Evolutionary conservation across 2,113 vertebrate genomes (phyloP).

Genomic region (Phrynosoma platyrhinos): DNA sequence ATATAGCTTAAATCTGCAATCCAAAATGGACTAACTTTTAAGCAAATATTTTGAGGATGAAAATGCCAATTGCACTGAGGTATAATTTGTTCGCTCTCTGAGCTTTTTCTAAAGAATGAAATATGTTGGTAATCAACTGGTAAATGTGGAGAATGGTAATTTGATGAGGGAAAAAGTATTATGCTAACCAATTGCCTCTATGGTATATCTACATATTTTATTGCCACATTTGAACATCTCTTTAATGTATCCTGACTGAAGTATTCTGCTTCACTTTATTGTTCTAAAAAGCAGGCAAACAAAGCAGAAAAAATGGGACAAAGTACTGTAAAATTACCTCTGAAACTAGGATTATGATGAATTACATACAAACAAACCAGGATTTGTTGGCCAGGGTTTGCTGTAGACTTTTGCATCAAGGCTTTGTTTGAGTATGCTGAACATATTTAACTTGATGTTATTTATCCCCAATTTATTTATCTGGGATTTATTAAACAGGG

Average conservation of each 20-base stretch:
- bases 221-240: not conserved
- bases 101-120: not conserved
- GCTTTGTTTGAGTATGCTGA: not conserved
- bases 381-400: not conserved
- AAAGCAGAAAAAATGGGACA: not conserved
- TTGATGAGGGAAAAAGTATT: not conserved
- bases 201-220: not conserved
- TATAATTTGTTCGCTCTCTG: not conserved
- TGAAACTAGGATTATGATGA: not conserved
- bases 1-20: not conserved
- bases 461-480: not conserved
- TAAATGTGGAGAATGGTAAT: not conserved
- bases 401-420: not conserved
- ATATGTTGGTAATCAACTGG: not conserved
- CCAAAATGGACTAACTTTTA: not conserved
- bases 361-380: not conserved
- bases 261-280: not conserved
- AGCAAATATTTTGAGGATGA: not conserved
- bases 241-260: not conserved
- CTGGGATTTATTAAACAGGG: not conserved
- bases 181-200: not conserved
- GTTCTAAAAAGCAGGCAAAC: not conserved
- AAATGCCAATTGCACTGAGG: not conserved
- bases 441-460: not conserved
- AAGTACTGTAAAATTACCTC: not conserved